A percentile compares a stretch with the other conserved stretches of the same genome.
These are phyloP conservation scores for Archips crataeganus DNA, from an alignment of 2,888 invertebrate species.

Conservation along the genomic window DNA sequence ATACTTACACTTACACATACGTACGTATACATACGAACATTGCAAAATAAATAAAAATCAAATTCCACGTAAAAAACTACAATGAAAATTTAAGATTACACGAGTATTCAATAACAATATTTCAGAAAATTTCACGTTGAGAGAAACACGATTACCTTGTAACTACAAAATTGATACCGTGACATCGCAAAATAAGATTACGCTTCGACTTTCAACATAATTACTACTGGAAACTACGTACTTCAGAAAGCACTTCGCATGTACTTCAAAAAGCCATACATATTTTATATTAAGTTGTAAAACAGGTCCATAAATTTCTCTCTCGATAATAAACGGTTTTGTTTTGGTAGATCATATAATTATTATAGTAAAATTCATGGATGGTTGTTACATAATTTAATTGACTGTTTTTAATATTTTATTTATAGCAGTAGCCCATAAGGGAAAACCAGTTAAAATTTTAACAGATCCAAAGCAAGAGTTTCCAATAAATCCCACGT, in stretches of 20 bases:
- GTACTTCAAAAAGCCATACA: slow-evolving; percentile 1
- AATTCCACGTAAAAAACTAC: too few species aligned
- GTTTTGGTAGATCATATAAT: slow-evolving; percentile 24
- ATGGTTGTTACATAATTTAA: slow-evolving; percentile 32
- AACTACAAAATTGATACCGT: slow-evolving; percentile 48
- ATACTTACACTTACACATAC: too few species aligned
- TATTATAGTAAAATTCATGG: slow-evolving; percentile 14
- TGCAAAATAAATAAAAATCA: too few species aligned
- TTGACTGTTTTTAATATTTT: slow-evolving; percentile 21
- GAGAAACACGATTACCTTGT: slow-evolving; percentile 53
- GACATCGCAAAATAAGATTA: slow-evolving; percentile 51
- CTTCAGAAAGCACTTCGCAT: background rate
- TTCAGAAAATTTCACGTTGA: slow-evolving; percentile 42
- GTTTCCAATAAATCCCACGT: slow-evolving; percentile 23
- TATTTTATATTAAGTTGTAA: slow-evolving; percentile 8
- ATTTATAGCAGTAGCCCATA: slow-evolving; percentile 32
- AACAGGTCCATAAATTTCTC: slow-evolving; percentile 23
- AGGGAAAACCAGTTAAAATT: slow-evolving; percentile 23
- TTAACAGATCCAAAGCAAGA: slow-evolving; percentile 23
- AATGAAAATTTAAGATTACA: too few species aligned
- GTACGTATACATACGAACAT: too few species aligned
- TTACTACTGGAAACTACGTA: slow-evolving; percentile 19
- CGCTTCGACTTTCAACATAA: slow-evolving; percentile 37
- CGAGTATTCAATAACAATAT: background rate
- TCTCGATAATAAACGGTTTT: slow-evolving; percentile 19